Evolutionary conservation across 2,888 invertebrate genomes (phyloP).

Genomic region (Tanypteryx hageni): DNA sequence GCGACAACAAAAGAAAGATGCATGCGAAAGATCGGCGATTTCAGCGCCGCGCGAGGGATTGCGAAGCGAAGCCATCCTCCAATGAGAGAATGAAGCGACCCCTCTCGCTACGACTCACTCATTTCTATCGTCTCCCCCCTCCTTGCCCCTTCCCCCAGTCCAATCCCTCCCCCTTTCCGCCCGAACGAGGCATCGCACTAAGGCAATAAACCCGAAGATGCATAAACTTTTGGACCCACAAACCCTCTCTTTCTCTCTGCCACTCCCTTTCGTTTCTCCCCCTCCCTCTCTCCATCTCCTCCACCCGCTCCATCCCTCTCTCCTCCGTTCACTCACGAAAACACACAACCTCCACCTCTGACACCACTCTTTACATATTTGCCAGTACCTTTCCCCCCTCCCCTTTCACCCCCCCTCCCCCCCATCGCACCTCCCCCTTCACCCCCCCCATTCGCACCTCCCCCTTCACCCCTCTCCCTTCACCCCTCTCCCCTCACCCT

Average conservation of each 20-base stretch:
- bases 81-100: conserved; percentile 49
- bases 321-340: not conserved
- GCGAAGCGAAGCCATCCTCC: conserved; percentile 43
- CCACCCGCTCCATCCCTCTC: not conserved
- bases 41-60: conserved; percentile 31
- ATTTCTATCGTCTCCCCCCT: conserved; percentile 27
- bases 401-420: too few species aligned
- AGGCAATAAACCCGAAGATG: conserved; percentile 60
- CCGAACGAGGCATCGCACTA: conserved; percentile 43
- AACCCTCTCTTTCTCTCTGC: not conserved
- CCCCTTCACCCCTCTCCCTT: not conserved
- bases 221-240: conserved; percentile 61
- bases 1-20: conserved; percentile 23
- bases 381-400: not conserved
- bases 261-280: not conserved
- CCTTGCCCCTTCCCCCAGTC: not conserved
- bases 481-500: not conserved
- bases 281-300: not conserved
- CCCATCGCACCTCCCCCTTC: not conserved
- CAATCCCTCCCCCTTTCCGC: conserved; percentile 14
- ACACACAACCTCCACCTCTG: conserved; percentile 29
- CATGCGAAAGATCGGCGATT: conserved; percentile 15
- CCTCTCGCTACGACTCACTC: conserved; percentile 48
- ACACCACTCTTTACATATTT: conserved; percentile 18
- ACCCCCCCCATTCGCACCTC: not conserved